A percentile compares a stretch with the other conserved stretches of the same genome.
These are phyloP conservation scores for Archips xylosteana DNA, from an alignment of 2,888 invertebrate genomes.

Conservation along the genomic window DNA sequence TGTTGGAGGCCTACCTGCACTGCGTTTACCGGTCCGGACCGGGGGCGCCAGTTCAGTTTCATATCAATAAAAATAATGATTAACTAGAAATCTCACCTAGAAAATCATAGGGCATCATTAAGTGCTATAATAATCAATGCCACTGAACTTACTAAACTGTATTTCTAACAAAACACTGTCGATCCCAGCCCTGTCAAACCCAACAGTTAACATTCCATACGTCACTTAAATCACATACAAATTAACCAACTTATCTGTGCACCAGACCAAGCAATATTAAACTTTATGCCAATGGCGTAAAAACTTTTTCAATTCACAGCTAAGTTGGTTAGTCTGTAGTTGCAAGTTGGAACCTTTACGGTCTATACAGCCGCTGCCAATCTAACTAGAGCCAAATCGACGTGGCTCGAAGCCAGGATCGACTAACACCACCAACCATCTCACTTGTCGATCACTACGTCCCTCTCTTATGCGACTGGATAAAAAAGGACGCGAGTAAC, in stretches of 20 bases:
- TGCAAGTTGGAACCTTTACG: conserved; percentile 52
- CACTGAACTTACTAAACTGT: background rate
- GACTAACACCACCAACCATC: background rate
- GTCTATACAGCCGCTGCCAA: conserved; percentile 50
- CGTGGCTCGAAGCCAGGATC: conserved; percentile 62
- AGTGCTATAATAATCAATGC: background rate
- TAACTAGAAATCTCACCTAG: too few relatives aligned
- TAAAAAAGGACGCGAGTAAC: background rate
- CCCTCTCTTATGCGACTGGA: background rate
- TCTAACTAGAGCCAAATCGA: conserved; percentile 49
- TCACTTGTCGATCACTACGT: background rate
- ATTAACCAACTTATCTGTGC: too few relatives aligned
- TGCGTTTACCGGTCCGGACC: too few relatives aligned
- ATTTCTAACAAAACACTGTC: background rate
- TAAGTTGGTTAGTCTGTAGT: background rate
- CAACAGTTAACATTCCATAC: conserved; percentile 10
- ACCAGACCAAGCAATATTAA: too few relatives aligned
- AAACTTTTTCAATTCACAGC: too few relatives aligned
- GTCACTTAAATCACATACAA: conserved; percentile 21
- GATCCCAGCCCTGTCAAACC: conserved; percentile 10
- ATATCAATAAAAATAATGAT: too few relatives aligned
- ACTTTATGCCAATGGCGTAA: too few relatives aligned
- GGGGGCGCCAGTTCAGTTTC: too few relatives aligned
- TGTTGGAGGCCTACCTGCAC: too few relatives aligned
- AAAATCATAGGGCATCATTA: background rate